Evolutionary conservation across 2,797 vertebrate genomes (phyloP), one percentile per base, ranked within the genome.

Genomic region (Arnoldichthys spilopterus): DNA sequence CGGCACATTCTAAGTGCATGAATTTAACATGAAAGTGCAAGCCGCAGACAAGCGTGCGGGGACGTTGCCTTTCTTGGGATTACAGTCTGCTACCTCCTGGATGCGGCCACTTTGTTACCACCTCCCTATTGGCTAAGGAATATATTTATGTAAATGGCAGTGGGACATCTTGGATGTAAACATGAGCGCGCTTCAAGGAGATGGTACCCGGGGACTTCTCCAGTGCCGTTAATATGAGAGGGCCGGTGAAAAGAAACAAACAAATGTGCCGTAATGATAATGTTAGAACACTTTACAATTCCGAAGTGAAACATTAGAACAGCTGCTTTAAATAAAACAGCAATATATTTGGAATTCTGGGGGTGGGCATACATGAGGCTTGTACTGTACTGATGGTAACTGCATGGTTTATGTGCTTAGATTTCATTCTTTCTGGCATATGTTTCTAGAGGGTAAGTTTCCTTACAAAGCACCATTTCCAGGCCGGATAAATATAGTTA

Each of bases 1-100:
- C 56, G 16, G 58, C 32, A 30, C 77, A 81, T 78, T 80, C 73
- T 84, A 83, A 30, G 70, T 85, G 64, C 83, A 89, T 91, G 85
- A 90, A 87, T 91, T 88, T 90, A 89, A 91, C 87, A 92, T 90
- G 84, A 91, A 87, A 80, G 75, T 56, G 40, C 80, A 79, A 37
- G 74, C 47, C 70, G 66, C 67, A 83, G 82, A 86, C 83, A 82
- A 85, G 75, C 71, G 74, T 67, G 71, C n/a, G 58, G 64, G 76
- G 72, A 86, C 80, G 79, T 72, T 82, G 72, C 58, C 80, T 85
- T 89, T 81, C 86, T 87, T 78, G 85, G 86, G 83, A 86, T 85
- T 89, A 71, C 79, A 79, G 77, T 73, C 80, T 83, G 76, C 82
- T 85, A 89, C 87, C 80, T 91, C 81, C 77, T 64, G 24, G 80